Evolutionary conservation across 2,888 invertebrate species (phyloP), one percentile per base, ranked within the genome.

Genomic region (Dynastes hyllus): DNA sequence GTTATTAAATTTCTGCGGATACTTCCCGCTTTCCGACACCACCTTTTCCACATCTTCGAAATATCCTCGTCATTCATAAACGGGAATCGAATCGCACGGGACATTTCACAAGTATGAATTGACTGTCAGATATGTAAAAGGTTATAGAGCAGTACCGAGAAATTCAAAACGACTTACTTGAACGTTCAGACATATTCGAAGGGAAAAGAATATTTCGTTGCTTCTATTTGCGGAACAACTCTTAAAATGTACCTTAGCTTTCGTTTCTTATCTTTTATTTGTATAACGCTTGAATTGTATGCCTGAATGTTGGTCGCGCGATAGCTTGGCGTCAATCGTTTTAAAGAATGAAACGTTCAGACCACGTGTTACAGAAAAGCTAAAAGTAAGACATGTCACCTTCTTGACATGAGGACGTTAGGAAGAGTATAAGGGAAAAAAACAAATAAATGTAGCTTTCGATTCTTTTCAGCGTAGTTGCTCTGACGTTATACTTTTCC

Each of bases 1-100:
- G 50, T 50, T 69, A 69, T 69, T 69, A 69, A 69, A 69, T 69
- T 69, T 69, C 67, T 51, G 67, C 67, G 67, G 51, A 51, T 69
- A 50, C 50, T 69, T 40, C n/a, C 66, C 66, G 8, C 13, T 66
- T 50, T 69, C 11, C 27, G 4, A 11, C 11, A 27, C 50, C 27
- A 16, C 67, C 22, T 50, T 2, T 37, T 45, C 22, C 16, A 45
- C 9, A 2, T 50, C 53, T 53, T 16, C 45, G 45, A 16, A 50
- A 69, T 50, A 69, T 27, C 50, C 45, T 50, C 61, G 61, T 27
- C 29, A 22, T 69, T 69, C 67, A 22, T 32, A 66, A 8, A 69
- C 50, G 5, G 27, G 50, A 50, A 69, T 69, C 67, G 67, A 69
- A 69, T 69, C 67, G 29, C 50, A 16, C 22, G 67, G 27, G 50